Percentiles rank a stretch among this genome's conserved stretches.
phyloP scores from a whole-genome alignment of 1,140 invertebrate species.

The Penaeus chinensis region DNA sequence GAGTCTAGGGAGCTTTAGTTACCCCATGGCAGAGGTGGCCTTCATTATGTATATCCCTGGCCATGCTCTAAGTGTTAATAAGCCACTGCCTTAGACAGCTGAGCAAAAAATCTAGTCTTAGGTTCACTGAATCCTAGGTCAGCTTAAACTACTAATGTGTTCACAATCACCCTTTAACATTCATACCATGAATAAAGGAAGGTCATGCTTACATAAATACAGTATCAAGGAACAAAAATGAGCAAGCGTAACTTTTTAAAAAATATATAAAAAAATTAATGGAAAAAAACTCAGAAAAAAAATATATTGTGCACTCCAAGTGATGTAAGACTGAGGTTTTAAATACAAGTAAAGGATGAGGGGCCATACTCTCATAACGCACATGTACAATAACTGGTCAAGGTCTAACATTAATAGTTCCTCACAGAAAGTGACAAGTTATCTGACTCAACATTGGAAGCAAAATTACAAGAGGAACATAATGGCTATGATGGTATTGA shows the following conservation, averaged over 20 bases:
- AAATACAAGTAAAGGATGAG: conserved; percentile 27
- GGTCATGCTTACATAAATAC: conserved; percentile 58
- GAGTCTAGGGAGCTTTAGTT: conserved; percentile 31
- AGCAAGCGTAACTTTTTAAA: conserved; percentile 51
- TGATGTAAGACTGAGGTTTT: conserved; percentile 42
- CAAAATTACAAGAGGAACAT: conserved; percentile 58
- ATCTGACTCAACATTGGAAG: conserved; percentile 58
- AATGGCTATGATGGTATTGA: conserved; percentile 60
- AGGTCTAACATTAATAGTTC: conserved; percentile 56
- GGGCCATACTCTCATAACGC: conserved; percentile 57
- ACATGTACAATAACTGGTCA: conserved; percentile 57
- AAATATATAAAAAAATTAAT: too few relatives aligned
- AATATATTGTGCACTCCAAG: conserved; percentile 57
- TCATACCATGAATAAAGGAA: conserved; percentile 53
- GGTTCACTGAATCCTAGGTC: conserved; percentile 58
- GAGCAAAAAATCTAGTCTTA: conserved; percentile 59
- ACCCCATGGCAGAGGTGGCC: conserved; percentile 44
- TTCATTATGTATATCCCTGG: conserved; percentile 54
- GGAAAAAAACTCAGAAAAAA: conserved; percentile 22
- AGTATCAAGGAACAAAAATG: conserved; percentile 57
- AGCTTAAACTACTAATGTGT: conserved; percentile 56
- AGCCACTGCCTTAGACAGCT: conserved; percentile 58
- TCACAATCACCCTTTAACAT: conserved; percentile 46
- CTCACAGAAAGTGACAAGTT: conserved; percentile 55
- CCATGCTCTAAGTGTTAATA: conserved; percentile 58